These are phyloP conservation scores for Drosophila helvetica DNA, from an alignment of 2,888 invertebrate species.

Conservation along the genomic window DNA sequence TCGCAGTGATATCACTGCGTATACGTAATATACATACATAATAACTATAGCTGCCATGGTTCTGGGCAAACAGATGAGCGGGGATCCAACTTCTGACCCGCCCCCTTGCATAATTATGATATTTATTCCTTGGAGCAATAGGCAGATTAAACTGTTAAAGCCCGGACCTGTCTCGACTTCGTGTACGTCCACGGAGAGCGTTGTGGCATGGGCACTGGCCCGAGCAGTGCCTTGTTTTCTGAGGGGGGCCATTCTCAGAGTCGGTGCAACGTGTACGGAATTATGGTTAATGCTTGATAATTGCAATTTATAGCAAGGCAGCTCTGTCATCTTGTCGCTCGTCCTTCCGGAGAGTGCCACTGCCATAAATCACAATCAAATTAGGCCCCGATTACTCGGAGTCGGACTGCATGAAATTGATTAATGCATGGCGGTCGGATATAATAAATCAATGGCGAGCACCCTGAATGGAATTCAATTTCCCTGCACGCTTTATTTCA, in stretches of 20 bases:
- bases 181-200: background rate
- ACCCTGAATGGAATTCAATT: slow-evolving; percentile 13
- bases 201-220: slow-evolving; percentile 31
- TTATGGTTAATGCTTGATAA: slow-evolving; percentile 39
- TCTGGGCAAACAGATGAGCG: slow-evolving; percentile 10
- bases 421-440: slow-evolving; percentile 56
- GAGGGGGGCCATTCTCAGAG: slow-evolving; percentile 10
- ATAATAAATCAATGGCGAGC: slow-evolving; percentile 56
- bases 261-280: slow-evolving; percentile 5
- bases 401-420: slow-evolving; percentile 67
- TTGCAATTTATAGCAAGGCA: slow-evolving; percentile 43
- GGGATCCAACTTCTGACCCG: slow-evolving; percentile 27
- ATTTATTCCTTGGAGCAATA: slow-evolving; percentile 23
- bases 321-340: slow-evolving; percentile 9
- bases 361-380: slow-evolving; percentile 76
- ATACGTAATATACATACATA: slow-evolving; percentile 63
- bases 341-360: background rate
- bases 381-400: slow-evolving; percentile 67
- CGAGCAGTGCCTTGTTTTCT: slow-evolving; percentile 16
- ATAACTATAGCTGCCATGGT: slow-evolving; percentile 56
- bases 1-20: slow-evolving; percentile 64
- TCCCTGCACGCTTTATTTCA: background rate
- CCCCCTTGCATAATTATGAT: slow-evolving; percentile 58
- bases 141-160: slow-evolving; percentile 5
- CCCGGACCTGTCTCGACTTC: too few relatives aligned